phyloP scores from a whole-genome alignment of 64 coral and sea anemone species.

The Actinia equina region DNA sequence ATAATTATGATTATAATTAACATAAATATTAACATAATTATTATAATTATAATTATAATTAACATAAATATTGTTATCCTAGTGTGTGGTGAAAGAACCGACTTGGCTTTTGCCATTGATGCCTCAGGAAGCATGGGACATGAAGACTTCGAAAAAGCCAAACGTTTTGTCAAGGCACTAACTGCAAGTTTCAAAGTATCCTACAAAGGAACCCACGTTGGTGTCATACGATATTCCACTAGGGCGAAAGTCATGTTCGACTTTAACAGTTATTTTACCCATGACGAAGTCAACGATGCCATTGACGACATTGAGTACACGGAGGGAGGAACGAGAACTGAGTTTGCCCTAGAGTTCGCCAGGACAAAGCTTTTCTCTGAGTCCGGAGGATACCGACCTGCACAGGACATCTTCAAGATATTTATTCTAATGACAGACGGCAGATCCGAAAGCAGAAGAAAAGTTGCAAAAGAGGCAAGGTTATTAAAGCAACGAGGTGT shows the following conservation, averaged over 20 bases:
- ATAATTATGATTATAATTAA: too few species aligned
- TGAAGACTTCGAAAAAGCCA: conserved; percentile 41
- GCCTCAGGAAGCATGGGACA: conserved; percentile 39
- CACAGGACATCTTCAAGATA: conserved; percentile 26
- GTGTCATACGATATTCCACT: conserved; percentile 47
- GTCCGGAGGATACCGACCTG: background rate
- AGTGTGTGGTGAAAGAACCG: conserved; percentile 60
- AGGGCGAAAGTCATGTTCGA: conserved; percentile 34
- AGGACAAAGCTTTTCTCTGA: conserved; percentile 28
- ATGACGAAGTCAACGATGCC: conserved; percentile 22
- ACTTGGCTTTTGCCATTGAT: conserved; percentile 61
- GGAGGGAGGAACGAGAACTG: conserved; percentile 52
- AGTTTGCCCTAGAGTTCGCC: conserved; percentile 38
- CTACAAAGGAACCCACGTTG: conserved; percentile 42
- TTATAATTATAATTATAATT: too few species aligned
- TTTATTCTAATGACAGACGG: conserved; percentile 49
- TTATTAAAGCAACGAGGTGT: conserved; percentile 27
- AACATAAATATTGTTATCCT: background rate
- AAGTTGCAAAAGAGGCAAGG: conserved; percentile 6
- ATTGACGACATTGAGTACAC: conserved; percentile 37
- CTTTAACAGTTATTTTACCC: conserved; percentile 32
- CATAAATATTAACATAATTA: too few species aligned
- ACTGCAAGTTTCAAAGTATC: conserved; percentile 40
- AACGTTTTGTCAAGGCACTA: conserved; percentile 53
- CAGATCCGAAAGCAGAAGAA: background rate